Base-by-base conservation (phyloP, 2,888 invertebrate genomes). In the Apodemia zela region DNA sequence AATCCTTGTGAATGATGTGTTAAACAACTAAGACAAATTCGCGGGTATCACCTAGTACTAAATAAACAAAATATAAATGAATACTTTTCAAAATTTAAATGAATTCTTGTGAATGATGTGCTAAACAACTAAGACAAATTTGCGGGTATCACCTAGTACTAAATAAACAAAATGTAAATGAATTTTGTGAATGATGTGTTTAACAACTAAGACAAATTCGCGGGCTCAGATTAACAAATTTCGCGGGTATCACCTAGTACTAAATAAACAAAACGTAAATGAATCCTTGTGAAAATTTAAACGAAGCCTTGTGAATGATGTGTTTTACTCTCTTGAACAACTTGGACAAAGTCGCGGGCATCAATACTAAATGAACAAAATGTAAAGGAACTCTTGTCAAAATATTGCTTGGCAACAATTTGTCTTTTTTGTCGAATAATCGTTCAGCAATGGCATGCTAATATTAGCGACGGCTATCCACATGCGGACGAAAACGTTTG, bases 401-500 rank as follows among this genome's bases (percentile, higher is more conserved):
- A 42, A 15, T 42, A 42, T 42, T 42, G 51, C 25, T 54, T 25
- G 51, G 51, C 51, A 54, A 54, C 51, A 21, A 18, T 51, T 21
- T 51, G 21, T 54, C 15, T 25, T 54, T 54, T 54, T 54, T 54
- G 51, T 54, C 11, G 75, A 73, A 49, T 60, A 66, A 17, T 51
- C 35, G 62, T 65, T 66, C 57, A 64, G 70, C 78, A 73, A 72
- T 74, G 75, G 76, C 78, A 72, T 77, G 81, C 80, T 76, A 81
- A 74, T 72, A 70, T 73, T 78, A 78, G 75, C 75, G 74, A 73
- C 79, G 42, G 42, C 15, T 42, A 42, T 78, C 77, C 83, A 84
- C 87, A 82, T 88, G 86, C 84, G 82, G 75, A 80, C 42, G 42
- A 42, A 15, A 15, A 42, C 90, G 85, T 90, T 89, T 89, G 85